Evolutionary conservation across 2,113 vertebrate species (phyloP), one percentile per base, ranked within the genome.

Genomic region (Pseudonaja textilis): DNA sequence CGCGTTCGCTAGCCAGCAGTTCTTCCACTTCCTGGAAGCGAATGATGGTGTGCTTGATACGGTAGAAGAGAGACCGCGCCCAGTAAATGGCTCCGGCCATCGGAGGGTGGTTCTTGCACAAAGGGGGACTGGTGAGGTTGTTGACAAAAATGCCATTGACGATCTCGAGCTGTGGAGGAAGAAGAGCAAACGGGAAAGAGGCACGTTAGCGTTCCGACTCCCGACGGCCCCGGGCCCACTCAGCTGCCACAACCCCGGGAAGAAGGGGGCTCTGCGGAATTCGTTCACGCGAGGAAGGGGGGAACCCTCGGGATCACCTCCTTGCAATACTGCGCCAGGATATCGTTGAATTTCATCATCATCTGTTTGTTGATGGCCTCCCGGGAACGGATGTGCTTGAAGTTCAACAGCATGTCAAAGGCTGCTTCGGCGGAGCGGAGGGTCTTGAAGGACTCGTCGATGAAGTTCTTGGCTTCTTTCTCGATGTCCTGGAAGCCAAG

Each of bases 371-470:
- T 98, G 94, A 99, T 95, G 20, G 96, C 94, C 91, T 99, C 98
- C 95, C 98, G 98, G 42, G 97, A 98, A 87, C 96, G 97, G 90
- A 98, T 98, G 69, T 98, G 97, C 95, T 98, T 98, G 93, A 99
- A 99, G 85, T 99, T 99, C 69, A 98, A 93, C 52, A 99, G 97
- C 98, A 99, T 97, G 92, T 99, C 98, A 93, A 99, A 99, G 0
- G 99, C 99, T 34, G 97, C 97, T 88, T 98, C 98, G 6, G 99
- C 98, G 0, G 99, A 99, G 3, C 98, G 98, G 86, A 99, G 98
- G 0, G 95, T 98, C 95, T 98, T 98, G 95, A 99, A 99, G 74
- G 98, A 99, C 92, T 98, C 97, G 18, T 99, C 98, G 14, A 99
- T 98, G 92, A 99, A 98, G 57, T 88, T 94, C 95, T 98, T 98